Evolutionary conservation across 2,113 vertebrate genomes (phyloP).

Genomic region (Chaenocephalus aceratus): DNA sequence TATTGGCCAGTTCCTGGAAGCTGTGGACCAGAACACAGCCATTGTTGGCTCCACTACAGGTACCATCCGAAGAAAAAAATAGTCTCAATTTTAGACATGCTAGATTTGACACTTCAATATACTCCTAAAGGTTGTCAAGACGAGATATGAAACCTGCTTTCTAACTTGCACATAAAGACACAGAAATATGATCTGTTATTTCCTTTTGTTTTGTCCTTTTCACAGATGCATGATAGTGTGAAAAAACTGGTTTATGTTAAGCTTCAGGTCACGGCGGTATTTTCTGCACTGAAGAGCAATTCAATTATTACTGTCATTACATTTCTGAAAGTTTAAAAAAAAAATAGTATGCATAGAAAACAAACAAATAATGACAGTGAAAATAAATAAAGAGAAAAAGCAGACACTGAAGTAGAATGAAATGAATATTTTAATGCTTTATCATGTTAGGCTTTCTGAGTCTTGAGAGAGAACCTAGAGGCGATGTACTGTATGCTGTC

Average conservation of each 20-base stretch:
- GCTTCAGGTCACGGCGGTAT: not conserved
- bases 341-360: not conserved
- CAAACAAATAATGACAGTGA: not conserved
- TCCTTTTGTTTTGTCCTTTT: not conserved
- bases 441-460: slow-evolving; percentile 18
- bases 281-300: not conserved
- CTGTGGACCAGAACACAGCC: slow-evolving; percentile 95
- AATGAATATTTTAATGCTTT: slow-evolving; percentile 26
- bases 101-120: not conserved
- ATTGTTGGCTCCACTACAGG: slow-evolving; percentile 96
- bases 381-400: slow-evolving; percentile 24
- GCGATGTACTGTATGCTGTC: not conserved
- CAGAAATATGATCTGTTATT: not conserved
- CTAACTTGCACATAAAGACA: not conserved
- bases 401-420: slow-evolving; percentile 11
- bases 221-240: not conserved
- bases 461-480: slow-evolving; percentile 27
- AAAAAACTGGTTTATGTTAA: not conserved
- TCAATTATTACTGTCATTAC: not conserved
- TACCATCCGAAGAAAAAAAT: slow-evolving; percentile 32
- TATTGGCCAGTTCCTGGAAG: slow-evolving; percentile 96
- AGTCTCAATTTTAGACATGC: too few species aligned
- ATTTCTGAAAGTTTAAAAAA: not conserved
- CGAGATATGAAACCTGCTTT: not conserved
- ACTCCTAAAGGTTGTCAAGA: not conserved